Conservation (phyloP, 2,113 vertebrate species). For the Agapornis roseicollis region DNA sequence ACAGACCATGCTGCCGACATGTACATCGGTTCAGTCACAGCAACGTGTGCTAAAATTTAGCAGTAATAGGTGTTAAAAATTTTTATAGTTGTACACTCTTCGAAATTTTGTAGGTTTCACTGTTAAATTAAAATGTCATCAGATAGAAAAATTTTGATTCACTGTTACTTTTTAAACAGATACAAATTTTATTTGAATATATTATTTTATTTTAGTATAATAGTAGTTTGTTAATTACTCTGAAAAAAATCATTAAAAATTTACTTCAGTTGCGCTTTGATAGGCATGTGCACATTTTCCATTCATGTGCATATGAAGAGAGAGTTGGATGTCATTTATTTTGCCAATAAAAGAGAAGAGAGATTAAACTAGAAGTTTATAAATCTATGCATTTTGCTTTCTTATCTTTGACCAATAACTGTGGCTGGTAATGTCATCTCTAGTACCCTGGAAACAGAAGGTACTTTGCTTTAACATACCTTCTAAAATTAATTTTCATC, state of each 20-base stretch:
- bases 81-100: not conserved
- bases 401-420: not conserved
- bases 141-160: not conserved
- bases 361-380: not conserved
- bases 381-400: not conserved
- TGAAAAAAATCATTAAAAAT: not conserved
- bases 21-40: not conserved
- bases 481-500: not conserved
- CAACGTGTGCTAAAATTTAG: not conserved
- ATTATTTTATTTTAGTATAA: not conserved
- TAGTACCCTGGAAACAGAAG: not conserved
- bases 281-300: not conserved
- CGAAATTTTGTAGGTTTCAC: not conserved
- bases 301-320: not conserved
- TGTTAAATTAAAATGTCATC: not conserved
- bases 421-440: not conserved
- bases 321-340: not conserved
- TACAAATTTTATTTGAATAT: not conserved
- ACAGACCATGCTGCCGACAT: not conserved
- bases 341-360: not conserved
- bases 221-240: not conserved
- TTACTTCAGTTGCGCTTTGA: not conserved
- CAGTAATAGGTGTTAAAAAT: not conserved
- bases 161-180: not conserved
- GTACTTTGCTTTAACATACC: not conserved